These are phyloP conservation scores for Bombus pyrosoma DNA, from an alignment of 1,140 invertebrate genomes.

Conservation along the genomic window DNA sequence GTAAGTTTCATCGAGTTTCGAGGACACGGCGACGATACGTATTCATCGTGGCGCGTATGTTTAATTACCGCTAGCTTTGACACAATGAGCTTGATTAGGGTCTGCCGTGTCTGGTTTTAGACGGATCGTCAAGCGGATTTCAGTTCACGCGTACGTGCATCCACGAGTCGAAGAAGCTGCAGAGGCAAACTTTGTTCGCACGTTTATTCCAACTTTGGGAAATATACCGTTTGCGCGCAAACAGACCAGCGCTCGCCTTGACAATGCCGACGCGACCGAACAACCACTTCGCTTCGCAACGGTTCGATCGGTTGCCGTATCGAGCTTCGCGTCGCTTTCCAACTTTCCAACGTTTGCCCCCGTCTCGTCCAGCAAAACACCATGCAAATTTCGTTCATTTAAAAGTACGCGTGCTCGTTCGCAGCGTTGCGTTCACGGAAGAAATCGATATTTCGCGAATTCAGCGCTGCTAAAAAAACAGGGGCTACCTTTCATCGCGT, in stretches of 20 bases:
- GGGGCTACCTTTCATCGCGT: neutral
- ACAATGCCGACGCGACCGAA: neutral
- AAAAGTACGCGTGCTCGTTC: neutral
- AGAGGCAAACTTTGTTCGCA: constrained; percentile 21
- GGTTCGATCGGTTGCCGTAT: neutral
- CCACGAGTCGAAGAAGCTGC: neutral
- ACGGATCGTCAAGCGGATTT: constrained; percentile 28
- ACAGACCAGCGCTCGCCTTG: neutral
- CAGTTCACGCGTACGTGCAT: neutral
- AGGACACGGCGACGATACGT: too few species aligned
- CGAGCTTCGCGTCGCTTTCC: neutral
- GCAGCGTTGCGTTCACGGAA: too few species aligned
- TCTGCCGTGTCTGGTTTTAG: constrained; percentile 3
- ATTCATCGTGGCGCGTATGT: neutral
- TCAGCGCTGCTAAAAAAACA: neutral
- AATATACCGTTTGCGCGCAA: constrained; percentile 27
- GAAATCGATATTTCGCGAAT: neutral
- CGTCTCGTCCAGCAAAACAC: neutral
- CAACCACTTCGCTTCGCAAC: neutral
- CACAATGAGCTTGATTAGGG: constrained; percentile 42
- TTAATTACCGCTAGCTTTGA: constrained; percentile 20
- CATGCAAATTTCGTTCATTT: constrained; percentile 2
- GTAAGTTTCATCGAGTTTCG: neutral
- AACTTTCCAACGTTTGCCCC: neutral
- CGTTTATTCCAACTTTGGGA: constrained; percentile 24